Percentiles rank a stretch among this genome's conserved stretches.
Evolutionary conservation across 2,888 invertebrate species (phyloP).

Genomic region (Adela reaumurella): DNA sequence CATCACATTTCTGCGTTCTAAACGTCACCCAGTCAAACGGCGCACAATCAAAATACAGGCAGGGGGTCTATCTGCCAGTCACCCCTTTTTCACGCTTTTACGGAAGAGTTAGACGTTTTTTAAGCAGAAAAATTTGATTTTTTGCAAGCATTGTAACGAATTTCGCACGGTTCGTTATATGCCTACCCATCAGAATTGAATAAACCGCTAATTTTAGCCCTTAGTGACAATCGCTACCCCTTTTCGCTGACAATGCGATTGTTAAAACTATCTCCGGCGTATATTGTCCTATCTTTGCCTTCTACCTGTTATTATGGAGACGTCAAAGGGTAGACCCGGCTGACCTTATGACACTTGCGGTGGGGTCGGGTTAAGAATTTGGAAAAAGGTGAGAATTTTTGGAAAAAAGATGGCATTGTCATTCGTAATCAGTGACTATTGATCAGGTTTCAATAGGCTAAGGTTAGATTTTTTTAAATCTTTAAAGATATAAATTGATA

Average conservation of each 20-base stretch:
- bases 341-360: conserved; percentile 2
- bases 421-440: conserved; percentile 24
- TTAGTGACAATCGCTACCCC: conserved; percentile 20
- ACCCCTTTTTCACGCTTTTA: conserved; percentile 21
- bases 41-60: conserved; percentile 23
- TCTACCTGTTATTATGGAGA: conserved; percentile 32
- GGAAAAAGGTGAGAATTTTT: conserved; percentile 24
- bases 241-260: conserved; percentile 31
- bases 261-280: conserved; percentile 27
- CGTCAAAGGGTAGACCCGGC: conserved; percentile 14
- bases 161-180: conserved; percentile 51
- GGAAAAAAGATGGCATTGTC: conserved; percentile 14
- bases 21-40: no score
- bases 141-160: conserved; percentile 24
- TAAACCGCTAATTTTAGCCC: conserved; percentile 42
- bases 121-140: conserved; percentile 11
- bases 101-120: conserved; percentile 5
- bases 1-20: no score
- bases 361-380: conserved; percentile 29
- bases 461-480: not conserved
- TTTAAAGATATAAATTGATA: no score
- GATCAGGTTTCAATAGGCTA: conserved; percentile 7
- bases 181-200: conserved; percentile 29
- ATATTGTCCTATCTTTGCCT: conserved; percentile 20
- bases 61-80: conserved; percentile 23